phyloP scores from a whole-genome alignment of 1,140 invertebrate genomes.

The Drosophila kurseongensis region DNA sequence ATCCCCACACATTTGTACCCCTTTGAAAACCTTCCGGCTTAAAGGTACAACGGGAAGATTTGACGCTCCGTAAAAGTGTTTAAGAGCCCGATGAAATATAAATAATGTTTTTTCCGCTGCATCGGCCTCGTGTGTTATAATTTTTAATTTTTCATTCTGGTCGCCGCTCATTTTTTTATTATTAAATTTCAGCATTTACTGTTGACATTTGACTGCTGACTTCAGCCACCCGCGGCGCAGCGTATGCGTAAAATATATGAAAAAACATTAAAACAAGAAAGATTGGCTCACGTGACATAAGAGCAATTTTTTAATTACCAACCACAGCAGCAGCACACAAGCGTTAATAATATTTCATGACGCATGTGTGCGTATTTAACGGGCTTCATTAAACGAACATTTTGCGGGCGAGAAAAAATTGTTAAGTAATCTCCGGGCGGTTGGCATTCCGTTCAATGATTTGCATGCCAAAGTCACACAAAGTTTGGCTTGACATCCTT shows the following conservation, averaged over 20 bases:
- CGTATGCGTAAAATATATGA: constrained; percentile 58
- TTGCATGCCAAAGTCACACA: constrained; percentile 49
- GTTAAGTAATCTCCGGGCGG: constrained; percentile 31
- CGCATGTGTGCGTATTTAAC: constrained; percentile 39
- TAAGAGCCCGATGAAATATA: constrained; percentile 34
- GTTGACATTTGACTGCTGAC: constrained; percentile 58
- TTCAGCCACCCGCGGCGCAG: constrained; percentile 42
- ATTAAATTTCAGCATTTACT: constrained; percentile 67
- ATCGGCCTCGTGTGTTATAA: constrained; percentile 35
- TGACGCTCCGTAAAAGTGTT: constrained; percentile 18
- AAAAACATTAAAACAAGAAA: constrained; percentile 46
- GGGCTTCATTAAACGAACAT: constrained; percentile 52
- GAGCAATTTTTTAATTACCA: constrained; percentile 80
- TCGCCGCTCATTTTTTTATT: constrained; percentile 16
- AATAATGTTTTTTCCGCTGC: constrained; percentile 18
- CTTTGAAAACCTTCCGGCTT: constrained; percentile 9
- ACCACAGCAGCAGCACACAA: constrained; percentile 29
- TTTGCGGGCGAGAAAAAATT: constrained; percentile 20
- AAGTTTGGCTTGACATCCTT: constrained; percentile 60
- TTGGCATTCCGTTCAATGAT: constrained; percentile 60
- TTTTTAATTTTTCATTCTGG: constrained; percentile 40
- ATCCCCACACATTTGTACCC: constrained; percentile 3
- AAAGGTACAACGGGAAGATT: constrained; percentile 16
- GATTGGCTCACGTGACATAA: constrained; percentile 64
- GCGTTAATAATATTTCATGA: constrained; percentile 60